Evolutionary conservation across 2,113 vertebrate genomes (phyloP).

Genomic region (Odobenus rosmarus): DNA sequence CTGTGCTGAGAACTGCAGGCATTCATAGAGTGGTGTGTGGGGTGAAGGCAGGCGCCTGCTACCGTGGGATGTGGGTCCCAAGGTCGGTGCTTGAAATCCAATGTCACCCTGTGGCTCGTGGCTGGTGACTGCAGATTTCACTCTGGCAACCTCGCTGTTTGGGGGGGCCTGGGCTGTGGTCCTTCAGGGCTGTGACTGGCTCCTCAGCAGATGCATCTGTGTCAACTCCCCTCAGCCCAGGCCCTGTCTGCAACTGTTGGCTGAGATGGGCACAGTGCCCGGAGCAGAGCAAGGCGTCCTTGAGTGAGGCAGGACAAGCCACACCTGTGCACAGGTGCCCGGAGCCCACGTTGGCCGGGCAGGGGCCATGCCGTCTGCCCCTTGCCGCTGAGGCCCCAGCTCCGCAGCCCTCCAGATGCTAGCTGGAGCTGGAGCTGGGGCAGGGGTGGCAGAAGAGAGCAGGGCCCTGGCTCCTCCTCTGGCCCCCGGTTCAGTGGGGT

Average conservation of each 20-base stretch:
- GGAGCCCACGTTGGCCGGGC: rapidly evolving
- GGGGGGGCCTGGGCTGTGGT: neutral
- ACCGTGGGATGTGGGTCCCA: neutral
- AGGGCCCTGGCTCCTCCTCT: neutral
- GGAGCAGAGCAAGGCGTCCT: neutral
- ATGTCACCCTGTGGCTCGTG: rapidly evolving
- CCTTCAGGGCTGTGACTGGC: neutral
- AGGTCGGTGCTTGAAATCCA: neutral
- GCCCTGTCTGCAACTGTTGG: neutral
- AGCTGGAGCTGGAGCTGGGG: neutral
- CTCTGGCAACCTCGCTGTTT: neutral
- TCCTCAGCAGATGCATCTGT: neutral
- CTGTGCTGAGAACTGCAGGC: neutral
- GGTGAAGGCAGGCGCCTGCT: neutral
- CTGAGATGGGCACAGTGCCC: neutral
- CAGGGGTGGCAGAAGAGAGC: neutral
- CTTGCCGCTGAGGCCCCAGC: neutral
- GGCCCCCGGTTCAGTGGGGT: neutral
- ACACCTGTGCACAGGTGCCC: neutral
- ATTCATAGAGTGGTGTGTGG: neutral
- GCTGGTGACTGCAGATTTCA: neutral
- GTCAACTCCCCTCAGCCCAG: neutral
- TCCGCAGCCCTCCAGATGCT: neutral
- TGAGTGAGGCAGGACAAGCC: neutral
- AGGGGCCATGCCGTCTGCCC: neutral